Percentiles rank a stretch among this genome's conserved stretches.
Conservation (phyloP, 2,113 vertebrate genomes). For the Pelmatolapia mariae region DNA sequence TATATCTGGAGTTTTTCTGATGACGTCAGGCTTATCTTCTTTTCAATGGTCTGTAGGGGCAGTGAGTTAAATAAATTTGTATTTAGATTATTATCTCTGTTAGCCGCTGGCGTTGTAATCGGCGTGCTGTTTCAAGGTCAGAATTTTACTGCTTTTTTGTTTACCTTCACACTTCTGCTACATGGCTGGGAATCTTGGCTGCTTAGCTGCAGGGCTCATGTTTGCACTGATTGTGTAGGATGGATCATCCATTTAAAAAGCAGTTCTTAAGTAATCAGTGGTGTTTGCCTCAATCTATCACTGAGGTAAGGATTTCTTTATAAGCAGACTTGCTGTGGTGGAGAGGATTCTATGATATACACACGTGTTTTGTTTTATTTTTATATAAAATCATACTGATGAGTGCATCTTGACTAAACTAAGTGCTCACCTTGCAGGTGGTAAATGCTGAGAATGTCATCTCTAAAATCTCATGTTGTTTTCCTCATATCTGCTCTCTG, state of each 20-base stretch:
- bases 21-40: not conserved
- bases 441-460: not conserved
- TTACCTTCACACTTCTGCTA: not conserved
- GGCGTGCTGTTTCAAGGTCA: not conserved
- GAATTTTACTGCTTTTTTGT: not conserved
- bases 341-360: not conserved
- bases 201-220: not conserved
- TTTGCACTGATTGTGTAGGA: not conserved
- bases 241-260: not conserved
- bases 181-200: not conserved
- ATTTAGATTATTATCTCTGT: not conserved
- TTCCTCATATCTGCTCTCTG: not conserved
- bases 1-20: not conserved
- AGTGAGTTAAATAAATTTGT: not conserved
- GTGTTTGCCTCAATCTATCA: not conserved
- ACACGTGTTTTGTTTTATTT: not conserved
- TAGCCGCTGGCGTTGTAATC: not conserved
- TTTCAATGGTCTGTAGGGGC: not conserved
- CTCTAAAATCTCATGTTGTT: not conserved
- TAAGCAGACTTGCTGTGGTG: not conserved
- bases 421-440: not conserved
- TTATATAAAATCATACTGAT: not conserved
- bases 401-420: not conserved
- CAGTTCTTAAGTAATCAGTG: not conserved
- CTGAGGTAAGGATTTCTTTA: not conserved